Percentiles rank a stretch among this genome's conserved stretches.
Conservation (phyloP, 2,113 vertebrate species). For the Caretta caretta region DNA sequence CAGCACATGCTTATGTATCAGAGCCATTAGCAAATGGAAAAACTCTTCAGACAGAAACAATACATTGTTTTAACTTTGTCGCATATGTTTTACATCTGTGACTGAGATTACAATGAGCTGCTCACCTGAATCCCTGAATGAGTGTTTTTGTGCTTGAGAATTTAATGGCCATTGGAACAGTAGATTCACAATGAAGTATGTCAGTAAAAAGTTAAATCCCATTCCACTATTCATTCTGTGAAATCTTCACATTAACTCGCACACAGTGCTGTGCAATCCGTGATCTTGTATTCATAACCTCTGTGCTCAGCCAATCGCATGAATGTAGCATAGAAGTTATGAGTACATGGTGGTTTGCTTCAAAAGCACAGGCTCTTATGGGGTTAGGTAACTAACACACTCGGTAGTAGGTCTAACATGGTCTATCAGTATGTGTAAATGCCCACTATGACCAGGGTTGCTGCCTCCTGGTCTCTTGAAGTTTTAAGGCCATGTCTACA, state of each 20-base stretch:
- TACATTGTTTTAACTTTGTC: background rate
- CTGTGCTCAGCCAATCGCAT: background rate
- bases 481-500: background rate
- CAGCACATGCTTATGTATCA: background rate
- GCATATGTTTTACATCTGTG: background rate
- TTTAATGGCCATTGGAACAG: background rate
- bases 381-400: background rate
- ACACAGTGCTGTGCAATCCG: background rate
- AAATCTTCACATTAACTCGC: background rate
- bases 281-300: background rate
- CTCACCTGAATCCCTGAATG: background rate
- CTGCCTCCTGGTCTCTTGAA: background rate
- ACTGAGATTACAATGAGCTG: background rate
- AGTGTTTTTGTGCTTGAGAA: background rate
- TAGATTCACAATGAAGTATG: background rate
- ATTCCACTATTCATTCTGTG: background rate
- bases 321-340: background rate
- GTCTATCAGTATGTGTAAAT: background rate
- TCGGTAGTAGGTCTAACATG: background rate
- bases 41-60: background rate
- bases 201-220: background rate
- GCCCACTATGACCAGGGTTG: background rate
- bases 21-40: constrained; percentile 9
- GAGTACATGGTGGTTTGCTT: background rate
- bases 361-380: background rate